A percentile compares a stretch with the other conserved stretches of the same genome.
These are phyloP conservation scores for Deilephila elpenor DNA, from an alignment of 2,888 invertebrate genomes.

Conservation along the genomic window DNA sequence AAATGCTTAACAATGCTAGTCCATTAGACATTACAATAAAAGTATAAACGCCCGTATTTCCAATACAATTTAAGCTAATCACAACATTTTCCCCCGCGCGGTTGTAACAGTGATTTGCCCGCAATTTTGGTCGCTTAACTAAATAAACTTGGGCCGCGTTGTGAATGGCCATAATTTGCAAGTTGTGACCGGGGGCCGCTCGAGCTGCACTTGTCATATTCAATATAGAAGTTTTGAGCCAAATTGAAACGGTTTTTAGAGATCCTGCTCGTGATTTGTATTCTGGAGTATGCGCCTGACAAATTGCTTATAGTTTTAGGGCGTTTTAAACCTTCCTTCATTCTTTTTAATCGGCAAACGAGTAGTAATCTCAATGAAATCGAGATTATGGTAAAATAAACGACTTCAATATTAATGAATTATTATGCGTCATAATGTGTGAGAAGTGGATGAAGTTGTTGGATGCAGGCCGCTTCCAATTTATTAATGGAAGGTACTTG, in stretches of 20 bases:
- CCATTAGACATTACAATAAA: background rate
- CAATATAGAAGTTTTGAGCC: background rate
- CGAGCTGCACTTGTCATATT: background rate
- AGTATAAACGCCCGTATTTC: background rate
- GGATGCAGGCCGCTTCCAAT: too few relatives aligned
- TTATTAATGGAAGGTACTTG: too few relatives aligned
- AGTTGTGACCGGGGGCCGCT: background rate
- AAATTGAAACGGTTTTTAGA: background rate
- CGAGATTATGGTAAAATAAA: too few relatives aligned
- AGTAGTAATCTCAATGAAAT: too few relatives aligned
- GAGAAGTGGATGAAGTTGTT: too few relatives aligned
- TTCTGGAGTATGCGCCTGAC: too few relatives aligned
- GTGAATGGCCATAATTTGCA: constrained; percentile 10
- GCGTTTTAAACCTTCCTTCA: too few relatives aligned
- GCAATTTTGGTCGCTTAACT: constrained; percentile 5
- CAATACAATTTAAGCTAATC: background rate
- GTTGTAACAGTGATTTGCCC: background rate
- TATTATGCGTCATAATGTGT: too few relatives aligned
- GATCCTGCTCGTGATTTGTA: background rate
- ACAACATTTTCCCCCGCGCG: background rate
- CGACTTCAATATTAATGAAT: too few relatives aligned
- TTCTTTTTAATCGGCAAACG: too few relatives aligned
- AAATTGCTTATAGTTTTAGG: too few relatives aligned
- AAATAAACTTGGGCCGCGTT: constrained; percentile 3
- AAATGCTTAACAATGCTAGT: background rate